Percentiles rank a stretch among this genome's conserved stretches.
These are phyloP conservation scores for Sarcophaga subvicina DNA, from an alignment of 2,888 invertebrate genomes.

Conservation along the genomic window DNA sequence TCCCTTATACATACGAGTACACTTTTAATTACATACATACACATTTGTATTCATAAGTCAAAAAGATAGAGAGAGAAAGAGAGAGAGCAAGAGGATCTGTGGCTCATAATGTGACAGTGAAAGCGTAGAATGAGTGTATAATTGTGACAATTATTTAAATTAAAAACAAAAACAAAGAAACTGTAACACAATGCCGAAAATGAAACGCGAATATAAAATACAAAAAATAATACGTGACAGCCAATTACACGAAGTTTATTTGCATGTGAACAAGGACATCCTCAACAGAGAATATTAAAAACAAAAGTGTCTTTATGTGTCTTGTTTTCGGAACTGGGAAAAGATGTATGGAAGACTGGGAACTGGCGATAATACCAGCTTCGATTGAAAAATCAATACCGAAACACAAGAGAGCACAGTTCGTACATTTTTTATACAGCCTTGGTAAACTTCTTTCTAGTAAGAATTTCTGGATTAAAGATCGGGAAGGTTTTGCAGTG, in stretches of 20 bases:
- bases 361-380: too few species aligned
- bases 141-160: slow-evolving; percentile 52
- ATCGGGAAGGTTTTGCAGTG: too few species aligned
- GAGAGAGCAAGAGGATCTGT: background rate
- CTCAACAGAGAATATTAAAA: too few species aligned
- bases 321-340: too few species aligned
- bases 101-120: slow-evolving; percentile 43
- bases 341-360: too few species aligned
- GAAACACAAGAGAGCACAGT: too few species aligned
- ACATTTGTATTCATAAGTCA: slow-evolving; percentile 20
- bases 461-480: too few species aligned
- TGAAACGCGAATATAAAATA: background rate
- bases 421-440: too few species aligned
- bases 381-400: too few species aligned
- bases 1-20: background rate
- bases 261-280: slow-evolving; percentile 14
- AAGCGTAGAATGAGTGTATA: slow-evolving; percentile 47
- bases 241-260: slow-evolving; percentile 23
- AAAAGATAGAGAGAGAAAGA: background rate
- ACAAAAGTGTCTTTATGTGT: too few species aligned
- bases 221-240: slow-evolving; percentile 14
- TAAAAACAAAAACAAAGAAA: slow-evolving; percentile 22
- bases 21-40: background rate
- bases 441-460: too few species aligned
- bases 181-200: slow-evolving; percentile 19